phyloP scores from a whole-genome alignment of 2,113 vertebrate genomes.

The Oryzias celebensis region DNA sequence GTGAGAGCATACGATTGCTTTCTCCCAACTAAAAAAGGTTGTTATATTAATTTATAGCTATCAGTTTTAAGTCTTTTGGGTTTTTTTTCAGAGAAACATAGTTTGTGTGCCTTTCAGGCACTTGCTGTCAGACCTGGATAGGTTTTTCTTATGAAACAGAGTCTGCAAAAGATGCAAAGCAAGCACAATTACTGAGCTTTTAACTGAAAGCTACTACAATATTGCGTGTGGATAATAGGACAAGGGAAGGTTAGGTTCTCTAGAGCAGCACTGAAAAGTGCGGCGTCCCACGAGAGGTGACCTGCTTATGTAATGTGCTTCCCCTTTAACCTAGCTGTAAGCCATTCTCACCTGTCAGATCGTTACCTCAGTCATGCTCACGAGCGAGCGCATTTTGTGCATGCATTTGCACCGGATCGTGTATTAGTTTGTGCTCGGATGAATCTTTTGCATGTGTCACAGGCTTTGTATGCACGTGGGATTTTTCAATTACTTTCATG shows the following conservation, averaged over 20 bases:
- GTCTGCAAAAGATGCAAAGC: too few species aligned
- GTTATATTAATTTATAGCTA: too few species aligned
- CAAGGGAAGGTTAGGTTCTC: background rate
- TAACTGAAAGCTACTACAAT: too few species aligned
- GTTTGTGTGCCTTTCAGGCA: too few species aligned
- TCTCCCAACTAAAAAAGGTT: too few species aligned
- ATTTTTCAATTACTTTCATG: constrained; percentile 8
- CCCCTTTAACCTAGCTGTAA: constrained; percentile 67
- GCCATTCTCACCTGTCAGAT: constrained; percentile 71
- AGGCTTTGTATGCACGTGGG: background rate
- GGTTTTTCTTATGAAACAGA: too few species aligned
- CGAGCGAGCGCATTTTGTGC: constrained; percentile 6
- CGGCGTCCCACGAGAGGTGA: constrained; percentile 63
- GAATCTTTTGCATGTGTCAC: constrained; percentile 2
- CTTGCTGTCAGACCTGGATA: too few species aligned
- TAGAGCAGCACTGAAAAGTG: constrained; percentile 31
- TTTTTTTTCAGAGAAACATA: too few species aligned
- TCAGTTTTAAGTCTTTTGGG: too few species aligned
- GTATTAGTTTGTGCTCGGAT: background rate
- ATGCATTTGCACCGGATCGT: constrained; percentile 2
- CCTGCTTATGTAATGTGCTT: constrained; percentile 66
- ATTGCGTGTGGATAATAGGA: too few species aligned
- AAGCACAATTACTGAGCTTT: too few species aligned
- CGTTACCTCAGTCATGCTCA: constrained; percentile 28
- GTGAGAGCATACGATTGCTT: too few species aligned